Evolutionary conservation across 2,113 vertebrate genomes (phyloP), one percentile per base, ranked within the genome.

Genomic region (Atractosteus spatula): DNA sequence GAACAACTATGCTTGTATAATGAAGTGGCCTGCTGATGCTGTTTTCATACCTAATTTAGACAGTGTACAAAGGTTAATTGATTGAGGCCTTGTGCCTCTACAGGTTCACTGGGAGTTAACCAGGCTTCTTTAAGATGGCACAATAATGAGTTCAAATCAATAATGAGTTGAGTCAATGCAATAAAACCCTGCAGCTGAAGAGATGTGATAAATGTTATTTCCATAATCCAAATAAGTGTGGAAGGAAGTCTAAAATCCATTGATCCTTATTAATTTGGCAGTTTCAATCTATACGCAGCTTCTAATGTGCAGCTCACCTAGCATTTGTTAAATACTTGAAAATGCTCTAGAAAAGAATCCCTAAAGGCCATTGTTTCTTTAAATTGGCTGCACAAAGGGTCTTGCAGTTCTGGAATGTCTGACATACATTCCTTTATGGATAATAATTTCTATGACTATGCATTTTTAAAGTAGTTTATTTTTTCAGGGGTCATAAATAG

Each of bases 101-200:
- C 62, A 77, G 84, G 77, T 81, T 85, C 77, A 82, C 84, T 81
- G 80, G 79, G 84, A 70, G 81, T 81, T 75, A 85, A 87, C 80
- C 74, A 57, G 78, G 73, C 78, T 83, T 77, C 81, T 78, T 74
- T 76, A 83, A 78, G 82, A 85, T 83, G 79, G 77, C 71, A 66
- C 82, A 81, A 80, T 86, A 79, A 89, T 84, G 84, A 82, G 82
- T 79, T 77, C 71, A 79, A 86, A 88, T 89, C 83, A 84, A 84
- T 88, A 85, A 62, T 64, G 74, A 62, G 69, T 69, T 5, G 47
- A 74, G 67, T 75, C 72, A 45, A 65, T 62, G 17, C 72, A 77
- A 67, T 69, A 54, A 16, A 29, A 64, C 69, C 12, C 14, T 73
- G 77, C 62, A 70, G 79, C 79, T 79, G 77, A 76, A 51, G 47